Base-by-base conservation (phyloP, 2,113 vertebrate genomes). In the Alethe diademata region DNA sequence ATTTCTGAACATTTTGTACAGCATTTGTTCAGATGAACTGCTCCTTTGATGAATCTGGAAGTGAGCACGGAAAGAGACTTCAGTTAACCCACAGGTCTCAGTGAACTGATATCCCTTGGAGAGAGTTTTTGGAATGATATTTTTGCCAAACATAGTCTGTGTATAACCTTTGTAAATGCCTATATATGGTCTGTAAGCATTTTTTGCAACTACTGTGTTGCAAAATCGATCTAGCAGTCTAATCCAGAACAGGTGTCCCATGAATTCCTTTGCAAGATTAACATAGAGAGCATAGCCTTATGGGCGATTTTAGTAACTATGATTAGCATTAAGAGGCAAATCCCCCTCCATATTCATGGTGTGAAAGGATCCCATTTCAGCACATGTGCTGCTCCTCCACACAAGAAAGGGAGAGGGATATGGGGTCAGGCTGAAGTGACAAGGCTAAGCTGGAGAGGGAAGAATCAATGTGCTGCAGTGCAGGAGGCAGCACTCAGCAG, bases 181-280 rank as follows among this genome's bases (percentile, higher is more conserved):
- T 90, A 91, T 93, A 95, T 93, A 95, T 86, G 90, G 94, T n/a
- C 73, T 48, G 48, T 75, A 92, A 90, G 89, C 74, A 83, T 42
- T 83, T 96, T 86, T 80, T 87, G 56, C 62, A 84, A 67, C 86
- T 93, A 73, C 88, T 89, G 76, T 86, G 83, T 92, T 91, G 80
- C 73, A 94, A 94, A 95, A 84, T 90, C 90, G 65, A 35, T 95
- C 76, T 96, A 62, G 24, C 61, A n/a, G 38, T 66, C 69, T 96
- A 97, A 97, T 97, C 94, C 86, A 72, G 83, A 95, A 95, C 96
- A 97, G 95, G 95, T 97, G 96, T 93, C 71, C 61, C 25, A 3
- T 38, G 82, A 93, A 93, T 80, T 61, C 72, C 92, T 95, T 69
- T 92, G 26, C 48, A 83, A 79, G 91, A 90, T 96, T 94, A 96